Evolutionary conservation across 2,888 invertebrate genomes (phyloP), one percentile per base, ranked within the genome.

Genomic region (Pristionchus maxplancki): DNA sequence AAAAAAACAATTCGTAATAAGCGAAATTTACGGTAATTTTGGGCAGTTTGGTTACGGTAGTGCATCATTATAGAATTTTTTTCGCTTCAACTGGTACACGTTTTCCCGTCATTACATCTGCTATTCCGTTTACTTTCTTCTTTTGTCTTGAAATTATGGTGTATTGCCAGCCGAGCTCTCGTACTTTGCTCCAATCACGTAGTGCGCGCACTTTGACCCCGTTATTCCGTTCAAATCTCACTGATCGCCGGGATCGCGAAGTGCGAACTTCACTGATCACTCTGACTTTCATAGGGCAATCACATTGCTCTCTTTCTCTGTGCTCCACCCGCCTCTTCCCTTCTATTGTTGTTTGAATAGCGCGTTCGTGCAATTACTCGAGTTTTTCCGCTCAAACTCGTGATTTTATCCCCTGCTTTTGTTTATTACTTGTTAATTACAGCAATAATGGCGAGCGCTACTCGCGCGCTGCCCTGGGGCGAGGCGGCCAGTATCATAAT

Each of bases 401-500:
- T 17, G 17, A 3, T 53, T 53, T 53, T 15, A 53, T 9, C 1
- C 24, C 13, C 31, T 64, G 13, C 6, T 67, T 67, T 67, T 31
- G 34, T 4, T 31, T 8, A 71, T 34, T 37, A 4, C 37, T 71
- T 15, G 20, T 24, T 34, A 20, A 71, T 71, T 71, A 1, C 20
- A 71, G 71, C 20, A n/a, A 13, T 6, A n/a, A 87, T 87, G 86
- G 58, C 34, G 44, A 44, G 37, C n/a, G 67, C 71, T 4, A 64
- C 71, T 40, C 44, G 31, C 9, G 86, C 71, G 15, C 71, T 87
- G n/a, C 24, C 67, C 17, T 87, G 86, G 86, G 50, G 86, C 24
- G 86, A 67, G 28, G 86, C 86, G 3, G 86, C 86, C 50, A 87
- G 48, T 34, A 87, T 87, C 71, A 87, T 87, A 24, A 67, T 87